These are phyloP conservation scores for Phengaris alcon DNA, from an alignment of 2,888 invertebrate genomes.

Conservation along the genomic window DNA sequence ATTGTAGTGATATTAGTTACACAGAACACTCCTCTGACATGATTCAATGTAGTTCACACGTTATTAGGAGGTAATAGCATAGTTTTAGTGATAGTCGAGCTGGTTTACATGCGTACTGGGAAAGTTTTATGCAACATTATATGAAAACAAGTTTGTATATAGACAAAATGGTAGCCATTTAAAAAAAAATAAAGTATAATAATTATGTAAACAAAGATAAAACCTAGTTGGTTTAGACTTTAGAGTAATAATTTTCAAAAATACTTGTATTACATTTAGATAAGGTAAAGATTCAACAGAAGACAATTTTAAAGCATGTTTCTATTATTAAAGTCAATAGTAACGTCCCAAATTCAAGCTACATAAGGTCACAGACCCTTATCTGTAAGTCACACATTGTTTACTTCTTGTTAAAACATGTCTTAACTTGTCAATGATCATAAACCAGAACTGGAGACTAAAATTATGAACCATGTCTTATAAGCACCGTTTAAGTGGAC, in stretches of 20 bases:
- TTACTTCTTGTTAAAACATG: constrained; percentile 26
- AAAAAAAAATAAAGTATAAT: no score
- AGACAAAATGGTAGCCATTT: neutral
- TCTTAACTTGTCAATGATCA: constrained; percentile 29
- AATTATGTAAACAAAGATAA: no score
- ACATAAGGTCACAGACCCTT: constrained; percentile 2
- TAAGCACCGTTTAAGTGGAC: neutral
- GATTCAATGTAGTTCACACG: constrained; percentile 21
- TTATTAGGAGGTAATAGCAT: neutral
- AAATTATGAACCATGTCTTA: neutral
- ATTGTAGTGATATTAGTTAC: constrained; percentile 21
- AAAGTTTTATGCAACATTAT: neutral
- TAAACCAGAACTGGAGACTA: neutral
- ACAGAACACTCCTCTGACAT: constrained; percentile 11
- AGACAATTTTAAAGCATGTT: neutral
- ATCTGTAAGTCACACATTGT: neutral
- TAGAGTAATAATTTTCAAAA: neutral
- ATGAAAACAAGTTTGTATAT: neutral
- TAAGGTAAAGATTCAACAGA: neutral
- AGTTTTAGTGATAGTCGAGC: constrained; percentile 11
- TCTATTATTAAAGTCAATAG: neutral
- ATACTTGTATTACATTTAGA: neutral
- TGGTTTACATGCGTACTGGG: constrained; percentile 1
- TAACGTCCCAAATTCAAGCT: neutral
- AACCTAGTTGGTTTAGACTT: neutral